Base-by-base conservation (phyloP, 2,888 invertebrate genomes). In the Zele albiditarsus region DNA sequence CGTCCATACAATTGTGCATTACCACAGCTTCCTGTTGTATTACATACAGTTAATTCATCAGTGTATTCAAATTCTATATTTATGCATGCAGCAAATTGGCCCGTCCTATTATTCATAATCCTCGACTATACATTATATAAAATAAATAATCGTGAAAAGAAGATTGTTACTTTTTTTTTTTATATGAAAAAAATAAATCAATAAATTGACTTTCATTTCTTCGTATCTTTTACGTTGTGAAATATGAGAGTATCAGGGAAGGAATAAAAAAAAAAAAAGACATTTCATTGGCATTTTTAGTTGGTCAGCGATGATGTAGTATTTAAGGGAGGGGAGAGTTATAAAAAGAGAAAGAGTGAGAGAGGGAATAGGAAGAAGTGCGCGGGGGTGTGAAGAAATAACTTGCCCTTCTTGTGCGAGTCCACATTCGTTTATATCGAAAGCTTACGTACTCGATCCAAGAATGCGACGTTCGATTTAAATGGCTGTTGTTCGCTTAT, bases 401-500 rank as follows among this genome's bases (percentile, higher is more conserved):
- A 57, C 10, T 75, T 63, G 65, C 60, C 46, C 60, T 67, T 66
- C 58, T 27, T 28, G 46, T 46, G 31, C 38, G 57, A 63, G 20
- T 20, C 20, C 66, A 20, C 63, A 16, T 65, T 28, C 33, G 28
- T 74, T 66, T 74, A 74, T 73, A 77, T 73, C 72, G 77, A 72
- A 75, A 58, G 74, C 74, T 78, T 77, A 80, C 80, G 80, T 80
- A 79, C 77, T 66, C 71, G 57, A 73, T 74, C 53, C 74, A 76
- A 78, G 80, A 79, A 80, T 80, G 79, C 74, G 69, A 75, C 67
- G 77, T 60, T 75, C 73, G 77, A 79, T 79, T 75, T 73, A 78
- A 79, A 79, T 75, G 78, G 77, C 72, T 63, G 67, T 58, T 68
- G 69, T 49, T 20, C 74, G 58, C 20, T 71, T 33, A 57, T 27